Percentiles rank a stretch among this genome's conserved stretches.
Evolutionary conservation across 2,113 vertebrate genomes (phyloP).

Genomic region (Barbus barbus): DNA sequence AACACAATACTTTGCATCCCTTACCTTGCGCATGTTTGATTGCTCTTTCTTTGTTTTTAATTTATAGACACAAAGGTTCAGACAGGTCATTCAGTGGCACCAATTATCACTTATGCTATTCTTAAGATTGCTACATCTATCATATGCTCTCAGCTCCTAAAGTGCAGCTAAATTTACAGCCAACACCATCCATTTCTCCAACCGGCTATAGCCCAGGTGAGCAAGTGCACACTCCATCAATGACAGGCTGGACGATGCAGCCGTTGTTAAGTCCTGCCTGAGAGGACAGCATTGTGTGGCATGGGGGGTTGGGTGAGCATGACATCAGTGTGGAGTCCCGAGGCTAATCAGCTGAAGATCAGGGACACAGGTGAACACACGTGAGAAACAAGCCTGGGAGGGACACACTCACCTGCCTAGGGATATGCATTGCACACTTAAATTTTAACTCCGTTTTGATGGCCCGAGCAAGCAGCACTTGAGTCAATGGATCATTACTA

Average conservation of each 20-base stretch:
- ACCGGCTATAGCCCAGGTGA: neutral
- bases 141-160: neutral
- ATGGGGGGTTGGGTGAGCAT: neutral
- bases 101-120: neutral
- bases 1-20: neutral
- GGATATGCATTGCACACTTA: neutral
- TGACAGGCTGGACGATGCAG: neutral
- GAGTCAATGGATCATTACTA: conserved; percentile 3
- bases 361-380: conserved; percentile 1
- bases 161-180: conserved; percentile 1
- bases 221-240: conserved; percentile 24
- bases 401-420: neutral
- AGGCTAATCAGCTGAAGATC: conserved; percentile 29
- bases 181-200: conserved; percentile 4
- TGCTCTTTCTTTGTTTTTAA: neutral
- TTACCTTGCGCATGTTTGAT: conserved; percentile 35
- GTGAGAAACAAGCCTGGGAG: neutral
- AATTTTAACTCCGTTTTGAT: neutral
- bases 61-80: neutral
- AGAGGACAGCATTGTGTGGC: neutral
- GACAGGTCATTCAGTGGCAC: neutral
- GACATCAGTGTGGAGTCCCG: neutral
- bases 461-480: neutral
- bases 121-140: neutral
- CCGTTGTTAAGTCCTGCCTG: neutral